phyloP scores from a whole-genome alignment of 2,888 invertebrate genomes.

The Clanis bilineata region DNA sequence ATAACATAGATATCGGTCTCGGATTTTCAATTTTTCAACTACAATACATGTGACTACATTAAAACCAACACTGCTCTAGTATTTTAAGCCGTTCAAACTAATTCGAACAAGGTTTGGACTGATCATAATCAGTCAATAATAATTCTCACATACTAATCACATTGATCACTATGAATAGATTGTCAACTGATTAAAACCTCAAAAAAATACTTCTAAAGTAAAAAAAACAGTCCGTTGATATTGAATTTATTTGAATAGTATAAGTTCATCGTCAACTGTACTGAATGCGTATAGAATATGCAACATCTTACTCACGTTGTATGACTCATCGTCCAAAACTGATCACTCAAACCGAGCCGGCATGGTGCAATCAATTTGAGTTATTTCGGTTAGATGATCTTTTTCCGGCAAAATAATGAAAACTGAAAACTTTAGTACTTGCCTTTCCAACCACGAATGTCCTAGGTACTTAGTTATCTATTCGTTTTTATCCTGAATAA shows the following conservation, averaged over 20 bases:
- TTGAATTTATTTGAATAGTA: not conserved
- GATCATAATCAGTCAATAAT: too few species aligned
- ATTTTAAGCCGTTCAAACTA: too few species aligned
- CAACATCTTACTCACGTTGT: not conserved
- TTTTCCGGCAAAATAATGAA: not conserved
- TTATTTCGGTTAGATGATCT: not conserved
- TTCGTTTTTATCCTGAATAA: too few species aligned
- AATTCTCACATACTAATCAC: too few species aligned
- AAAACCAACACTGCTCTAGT: too few species aligned
- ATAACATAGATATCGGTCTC: too few species aligned
- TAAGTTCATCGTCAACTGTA: not conserved
- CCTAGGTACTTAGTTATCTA: not conserved
- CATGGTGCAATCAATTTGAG: not conserved
- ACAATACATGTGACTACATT: too few species aligned
- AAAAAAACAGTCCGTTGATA: not conserved
- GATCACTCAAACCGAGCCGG: not conserved
- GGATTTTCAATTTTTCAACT: too few species aligned
- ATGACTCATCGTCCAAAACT: slow-evolving; percentile 4
- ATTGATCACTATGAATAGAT: not conserved
- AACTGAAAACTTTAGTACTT: not conserved
- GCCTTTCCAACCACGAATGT: not conserved
- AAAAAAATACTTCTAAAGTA: not conserved
- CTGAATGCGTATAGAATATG: not conserved
- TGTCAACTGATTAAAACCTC: not conserved
- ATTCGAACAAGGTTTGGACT: too few species aligned